A percentile compares a stretch with the other conserved stretches of the same genome.
phyloP scores from a whole-genome alignment of 2,113 vertebrate genomes.

The Ceyx cyanopectus region DNA sequence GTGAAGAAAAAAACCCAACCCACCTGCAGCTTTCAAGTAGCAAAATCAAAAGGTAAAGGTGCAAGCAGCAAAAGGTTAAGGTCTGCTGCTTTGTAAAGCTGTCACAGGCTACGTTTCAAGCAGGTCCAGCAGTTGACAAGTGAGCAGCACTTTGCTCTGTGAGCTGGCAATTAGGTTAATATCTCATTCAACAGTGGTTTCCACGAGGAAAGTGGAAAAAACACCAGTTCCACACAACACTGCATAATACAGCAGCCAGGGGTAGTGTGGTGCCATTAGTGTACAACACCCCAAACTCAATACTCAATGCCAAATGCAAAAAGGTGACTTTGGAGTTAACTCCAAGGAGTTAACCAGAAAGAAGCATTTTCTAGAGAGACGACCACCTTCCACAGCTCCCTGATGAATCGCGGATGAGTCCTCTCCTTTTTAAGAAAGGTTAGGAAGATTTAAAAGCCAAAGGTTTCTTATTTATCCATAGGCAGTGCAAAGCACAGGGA shows the following conservation, averaged over 20 bases:
- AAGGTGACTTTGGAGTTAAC: neutral
- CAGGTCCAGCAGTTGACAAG: neutral
- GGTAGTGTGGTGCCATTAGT: neutral
- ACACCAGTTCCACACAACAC: neutral
- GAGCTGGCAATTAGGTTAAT: neutral
- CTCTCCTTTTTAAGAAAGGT: neutral
- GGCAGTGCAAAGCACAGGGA: neutral
- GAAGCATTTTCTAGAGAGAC: neutral
- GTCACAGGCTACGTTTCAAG: neutral
- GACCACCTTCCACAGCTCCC: neutral
- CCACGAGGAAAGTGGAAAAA: neutral
- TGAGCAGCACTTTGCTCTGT: neutral
- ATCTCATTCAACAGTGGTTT: neutral
- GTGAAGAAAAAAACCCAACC: neutral
- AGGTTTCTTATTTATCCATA: neutral
- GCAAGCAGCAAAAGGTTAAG: neutral
- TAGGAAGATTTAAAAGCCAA: neutral
- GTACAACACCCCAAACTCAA: rapidly evolving
- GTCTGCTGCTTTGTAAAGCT: neutral
- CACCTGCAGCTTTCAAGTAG: neutral
- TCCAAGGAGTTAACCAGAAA: neutral
- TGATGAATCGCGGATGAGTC: neutral
- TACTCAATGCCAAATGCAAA: neutral
- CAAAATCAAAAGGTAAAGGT: neutral
- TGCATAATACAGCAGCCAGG: too few species aligned